These are phyloP conservation scores for Promerops cafer DNA, from an alignment of 2,113 vertebrate genomes.

Conservation along the genomic window DNA sequence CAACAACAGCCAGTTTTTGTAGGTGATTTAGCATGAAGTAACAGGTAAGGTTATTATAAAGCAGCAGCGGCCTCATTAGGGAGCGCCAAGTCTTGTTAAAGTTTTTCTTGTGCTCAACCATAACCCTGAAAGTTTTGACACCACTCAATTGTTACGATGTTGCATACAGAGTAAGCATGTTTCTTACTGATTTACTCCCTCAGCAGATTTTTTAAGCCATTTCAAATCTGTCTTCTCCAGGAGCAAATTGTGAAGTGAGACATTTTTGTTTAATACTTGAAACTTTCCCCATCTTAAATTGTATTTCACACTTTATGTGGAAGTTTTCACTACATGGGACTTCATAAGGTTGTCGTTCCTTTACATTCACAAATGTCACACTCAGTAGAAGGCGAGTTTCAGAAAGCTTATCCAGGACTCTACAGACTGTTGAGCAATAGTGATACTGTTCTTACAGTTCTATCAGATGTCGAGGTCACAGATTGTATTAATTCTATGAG, in stretches of 20 bases:
- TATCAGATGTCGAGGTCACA: not conserved
- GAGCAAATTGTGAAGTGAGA: not conserved
- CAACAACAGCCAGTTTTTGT: not conserved
- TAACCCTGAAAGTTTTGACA: not conserved
- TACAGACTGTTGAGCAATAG: not conserved
- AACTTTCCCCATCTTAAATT: not conserved
- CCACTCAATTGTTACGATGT: not conserved
- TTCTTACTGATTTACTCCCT: not conserved
- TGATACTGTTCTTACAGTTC: not conserved
- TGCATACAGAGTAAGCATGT: not conserved
- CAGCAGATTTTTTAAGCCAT: not conserved
- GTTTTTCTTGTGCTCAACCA: not conserved
- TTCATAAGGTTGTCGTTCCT: not conserved
- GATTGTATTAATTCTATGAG: not conserved
- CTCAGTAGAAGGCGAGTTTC: not conserved
- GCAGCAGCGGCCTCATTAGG: not conserved
- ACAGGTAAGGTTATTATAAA: not conserved
- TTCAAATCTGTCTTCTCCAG: not conserved
- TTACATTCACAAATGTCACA: not conserved
- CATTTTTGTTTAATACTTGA: not conserved
- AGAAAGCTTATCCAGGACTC: not conserved
- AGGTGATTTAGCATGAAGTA: not conserved
- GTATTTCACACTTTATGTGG: not conserved
- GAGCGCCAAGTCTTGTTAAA: not conserved
- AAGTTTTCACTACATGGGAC: not conserved